Evolutionary conservation across 2,888 invertebrate species (phyloP).

Genomic region (Malacosoma neustria): DNA sequence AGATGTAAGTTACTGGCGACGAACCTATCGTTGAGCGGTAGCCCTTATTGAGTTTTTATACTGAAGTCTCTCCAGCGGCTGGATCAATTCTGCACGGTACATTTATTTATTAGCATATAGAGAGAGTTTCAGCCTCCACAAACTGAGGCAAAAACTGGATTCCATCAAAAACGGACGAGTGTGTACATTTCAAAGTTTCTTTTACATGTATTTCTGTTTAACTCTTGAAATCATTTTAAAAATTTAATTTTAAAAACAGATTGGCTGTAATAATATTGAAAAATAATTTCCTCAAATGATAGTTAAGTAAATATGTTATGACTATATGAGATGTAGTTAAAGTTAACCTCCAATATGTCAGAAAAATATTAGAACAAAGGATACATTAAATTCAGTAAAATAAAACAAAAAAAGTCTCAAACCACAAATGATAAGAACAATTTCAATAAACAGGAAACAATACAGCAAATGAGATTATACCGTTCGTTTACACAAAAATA

Average conservation of each 20-base stretch:
- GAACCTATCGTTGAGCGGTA: background rate
- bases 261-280: too few relatives aligned
- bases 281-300: too few relatives aligned
- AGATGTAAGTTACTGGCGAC: background rate
- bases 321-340: too few relatives aligned
- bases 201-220: too few relatives aligned
- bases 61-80: conserved; percentile 28
- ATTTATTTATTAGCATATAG: conserved; percentile 63
- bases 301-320: too few relatives aligned
- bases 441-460: background rate
- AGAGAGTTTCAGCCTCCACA: conserved; percentile 32
- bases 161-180: conserved; percentile 12
- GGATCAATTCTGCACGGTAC: conserved; percentile 46
- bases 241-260: too few relatives aligned
- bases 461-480: background rate
- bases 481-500: background rate
- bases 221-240: too few relatives aligned
- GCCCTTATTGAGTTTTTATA: background rate
- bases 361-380: background rate
- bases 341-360: too few relatives aligned
- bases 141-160: conserved; percentile 6
- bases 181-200: background rate
- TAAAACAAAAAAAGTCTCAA: background rate
- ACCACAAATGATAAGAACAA: background rate
- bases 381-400: background rate